phyloP scores from a whole-genome alignment of 2,888 invertebrate species.

The Choreutis nemorana region DNA sequence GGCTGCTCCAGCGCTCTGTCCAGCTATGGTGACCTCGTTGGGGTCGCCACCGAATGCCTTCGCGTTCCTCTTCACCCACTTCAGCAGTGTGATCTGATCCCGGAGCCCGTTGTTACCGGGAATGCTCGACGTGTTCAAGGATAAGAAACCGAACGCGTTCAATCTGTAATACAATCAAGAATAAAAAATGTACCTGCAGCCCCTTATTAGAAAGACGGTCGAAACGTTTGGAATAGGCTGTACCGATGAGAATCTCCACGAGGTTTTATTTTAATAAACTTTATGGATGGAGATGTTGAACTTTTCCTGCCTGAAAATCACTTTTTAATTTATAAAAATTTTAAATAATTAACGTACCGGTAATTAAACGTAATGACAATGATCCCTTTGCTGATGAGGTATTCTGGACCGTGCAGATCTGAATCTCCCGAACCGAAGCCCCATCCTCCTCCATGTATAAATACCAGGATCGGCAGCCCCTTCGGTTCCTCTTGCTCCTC shows the following conservation, averaged over 20 bases:
- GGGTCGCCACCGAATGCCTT: slow-evolving; percentile 45
- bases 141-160: slow-evolving; percentile 51
- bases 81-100: slow-evolving; percentile 42
- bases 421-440: slow-evolving; percentile 45
- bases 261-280: no score
- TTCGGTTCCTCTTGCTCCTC: slow-evolving; percentile 4
- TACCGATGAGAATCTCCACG: no score
- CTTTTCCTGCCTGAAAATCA: no score
- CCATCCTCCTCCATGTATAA: slow-evolving; percentile 53
- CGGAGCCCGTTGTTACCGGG: slow-evolving; percentile 58
- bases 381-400: slow-evolving; percentile 34
- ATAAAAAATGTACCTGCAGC: background rate
- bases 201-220: no score
- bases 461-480: slow-evolving; percentile 42
- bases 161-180: slow-evolving; percentile 25
- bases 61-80: slow-evolving; percentile 46
- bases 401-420: slow-evolving; percentile 46
- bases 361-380: slow-evolving; percentile 56
- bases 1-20: slow-evolving; percentile 48
- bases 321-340: no score
- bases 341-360: slow-evolving; percentile 22
- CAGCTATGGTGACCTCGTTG: slow-evolving; percentile 39
- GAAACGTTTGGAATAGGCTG: no score
- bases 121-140: slow-evolving; percentile 30
- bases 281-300: no score